Evolutionary conservation across 2,113 vertebrate species (phyloP).

Genomic region (Lipotes vexillifer): DNA sequence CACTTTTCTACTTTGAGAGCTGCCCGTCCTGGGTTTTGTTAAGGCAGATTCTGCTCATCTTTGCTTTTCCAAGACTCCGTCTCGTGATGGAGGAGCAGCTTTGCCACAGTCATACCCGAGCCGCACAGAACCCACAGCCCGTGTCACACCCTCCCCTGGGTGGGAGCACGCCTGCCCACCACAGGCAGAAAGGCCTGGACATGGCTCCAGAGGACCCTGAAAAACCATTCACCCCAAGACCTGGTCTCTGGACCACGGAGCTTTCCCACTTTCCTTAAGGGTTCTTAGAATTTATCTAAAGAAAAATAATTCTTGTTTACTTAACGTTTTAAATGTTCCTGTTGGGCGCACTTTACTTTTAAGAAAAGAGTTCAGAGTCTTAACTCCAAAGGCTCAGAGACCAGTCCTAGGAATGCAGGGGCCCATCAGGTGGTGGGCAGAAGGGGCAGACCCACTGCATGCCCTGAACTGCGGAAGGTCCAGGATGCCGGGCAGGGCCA

Average conservation of each 20-base stretch:
- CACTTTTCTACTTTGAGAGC: not conserved
- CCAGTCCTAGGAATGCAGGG: rapidly evolving
- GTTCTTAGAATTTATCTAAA: not conserved
- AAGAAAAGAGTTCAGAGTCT: too few relatives aligned
- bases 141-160: too few relatives aligned
- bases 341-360: not conserved
- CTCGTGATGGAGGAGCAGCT: rapidly evolving
- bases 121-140: not conserved
- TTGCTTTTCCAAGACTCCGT: not conserved
- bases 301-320: not conserved
- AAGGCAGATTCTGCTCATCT: not conserved
- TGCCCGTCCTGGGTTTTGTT: rapidly evolving
- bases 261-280: not conserved
- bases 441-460: rapidly evolving
- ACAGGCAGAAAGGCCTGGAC: not conserved
- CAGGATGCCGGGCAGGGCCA: rapidly evolving
- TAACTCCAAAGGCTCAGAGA: not conserved
- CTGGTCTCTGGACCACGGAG: rapidly evolving
- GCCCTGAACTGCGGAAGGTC: not conserved
- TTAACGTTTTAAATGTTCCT: not conserved
- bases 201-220: not conserved
- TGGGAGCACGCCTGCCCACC: rapidly evolving
- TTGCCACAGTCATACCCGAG: not conserved
- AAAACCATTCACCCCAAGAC: not conserved
- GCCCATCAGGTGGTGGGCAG: not conserved